A percentile compares a stretch with the other conserved stretches of the same genome.
phyloP scores from a whole-genome alignment of 2,113 vertebrate species.

The Perccottus glenii region DNA sequence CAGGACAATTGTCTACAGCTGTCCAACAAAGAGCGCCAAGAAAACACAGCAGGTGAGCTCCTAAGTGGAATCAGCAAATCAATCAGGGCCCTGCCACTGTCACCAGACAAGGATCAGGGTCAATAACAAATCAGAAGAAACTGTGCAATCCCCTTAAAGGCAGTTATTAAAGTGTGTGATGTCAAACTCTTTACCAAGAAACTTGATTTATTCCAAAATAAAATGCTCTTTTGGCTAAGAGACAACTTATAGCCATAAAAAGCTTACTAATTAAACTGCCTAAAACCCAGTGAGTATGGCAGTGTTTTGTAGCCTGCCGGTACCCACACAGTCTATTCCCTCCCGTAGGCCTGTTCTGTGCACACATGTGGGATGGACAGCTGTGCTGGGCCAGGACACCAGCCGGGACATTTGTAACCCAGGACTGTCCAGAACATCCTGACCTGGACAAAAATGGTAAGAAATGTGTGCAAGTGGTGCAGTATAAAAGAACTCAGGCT shows the following conservation, averaged over 20 bases:
- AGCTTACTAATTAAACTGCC: too few species aligned
- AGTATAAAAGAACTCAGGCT: background rate
- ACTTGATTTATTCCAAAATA: too few species aligned
- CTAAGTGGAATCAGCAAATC: too few species aligned
- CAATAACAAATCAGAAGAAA: too few species aligned
- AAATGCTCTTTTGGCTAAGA: too few species aligned
- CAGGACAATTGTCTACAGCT: constrained; percentile 72
- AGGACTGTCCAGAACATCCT: constrained; percentile 86
- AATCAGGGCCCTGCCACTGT: too few species aligned
- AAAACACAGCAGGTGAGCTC: constrained; percentile 77
- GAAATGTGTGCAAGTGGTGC: constrained; percentile 13
- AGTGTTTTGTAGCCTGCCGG: background rate
- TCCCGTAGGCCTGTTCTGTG: constrained; percentile 83
- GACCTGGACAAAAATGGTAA: constrained; percentile 85
- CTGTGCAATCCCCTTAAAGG: too few species aligned
- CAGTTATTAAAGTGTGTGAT: too few species aligned
- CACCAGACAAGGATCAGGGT: too few species aligned
- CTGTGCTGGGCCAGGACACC: constrained; percentile 93
- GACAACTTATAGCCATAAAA: too few species aligned
- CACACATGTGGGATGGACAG: constrained; percentile 91
- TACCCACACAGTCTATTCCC: background rate
- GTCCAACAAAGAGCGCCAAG: constrained; percentile 52
- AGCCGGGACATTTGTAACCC: constrained; percentile 80
- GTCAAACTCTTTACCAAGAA: too few species aligned
- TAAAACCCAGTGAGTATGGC: background rate